Base-by-base conservation (phyloP, 2,113 vertebrate genomes). In the Irena cyanogastra region DNA sequence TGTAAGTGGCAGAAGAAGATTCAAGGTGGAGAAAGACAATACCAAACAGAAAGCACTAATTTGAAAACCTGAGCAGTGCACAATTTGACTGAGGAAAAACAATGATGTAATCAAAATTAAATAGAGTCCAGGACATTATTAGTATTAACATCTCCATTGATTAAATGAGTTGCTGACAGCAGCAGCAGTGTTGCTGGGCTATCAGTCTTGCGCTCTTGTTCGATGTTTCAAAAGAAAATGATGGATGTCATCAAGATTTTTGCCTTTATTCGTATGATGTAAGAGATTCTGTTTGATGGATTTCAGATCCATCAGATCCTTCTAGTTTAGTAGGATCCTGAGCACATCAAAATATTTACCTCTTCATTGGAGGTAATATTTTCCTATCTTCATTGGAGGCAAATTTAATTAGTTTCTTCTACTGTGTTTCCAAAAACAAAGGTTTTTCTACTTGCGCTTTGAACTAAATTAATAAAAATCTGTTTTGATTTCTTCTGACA, bases 91-190 rank as follows among this genome's bases (percentile, higher is more conserved):
- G 71, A 89, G 84, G 56, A 64, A 91, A 93, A 97, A 42, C 68
- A 71, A 30, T 91, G 94, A 96, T 79, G 93, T 94, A 91, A 94
- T 92, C 54, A 91, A 95, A 93, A 94, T 87, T 60, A 81, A 91
- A 49, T 53, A 90, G 85, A 90, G 80, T 31, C 16, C 31, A 75
- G 70, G 69, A 78, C 86, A 65, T 87, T 87, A 93, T 91, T 70
- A 86, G 95, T 77, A 90, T 90, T 92, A 88, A 74, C 70, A 76
- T 92, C 81, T 85, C 79, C 69, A 53, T 50, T 94, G 93, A 95
- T 96, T 65, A 69, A 72, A 74, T 19, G 87, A 84, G 76, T 35
- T 95, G 85, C 92, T 94, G 95, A 97, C 92, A 87, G 90, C 77
- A 83, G 90, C 74, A 92, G 60, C 45, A 71, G 13, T 2, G 5